These are phyloP conservation scores for Pongo abelii DNA, from an alignment of 2,113 vertebrate genomes.

Conservation along the genomic window DNA sequence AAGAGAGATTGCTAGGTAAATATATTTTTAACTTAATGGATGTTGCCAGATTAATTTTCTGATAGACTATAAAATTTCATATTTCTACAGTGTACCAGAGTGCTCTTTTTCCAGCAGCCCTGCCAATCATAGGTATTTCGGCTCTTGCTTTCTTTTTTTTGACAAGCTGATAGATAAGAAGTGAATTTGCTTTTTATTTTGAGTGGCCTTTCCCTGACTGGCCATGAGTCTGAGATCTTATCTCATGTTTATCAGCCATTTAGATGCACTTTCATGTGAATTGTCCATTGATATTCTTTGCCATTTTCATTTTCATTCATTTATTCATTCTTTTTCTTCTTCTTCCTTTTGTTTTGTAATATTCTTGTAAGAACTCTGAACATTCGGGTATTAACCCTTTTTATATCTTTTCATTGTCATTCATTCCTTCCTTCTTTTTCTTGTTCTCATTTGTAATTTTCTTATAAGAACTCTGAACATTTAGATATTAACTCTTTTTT, in stretches of 20 bases:
- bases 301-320: not conserved
- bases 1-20: not conserved
- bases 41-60: not conserved
- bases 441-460: not conserved
- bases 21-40: not conserved
- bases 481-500: not conserved
- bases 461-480: not conserved
- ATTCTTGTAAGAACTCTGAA: not conserved
- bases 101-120: not conserved
- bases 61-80: not conserved
- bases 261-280: not conserved
- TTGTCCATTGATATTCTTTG: not conserved
- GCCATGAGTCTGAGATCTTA: not conserved
- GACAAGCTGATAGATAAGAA: not conserved
- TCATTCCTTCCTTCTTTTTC: not conserved
- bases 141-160: not conserved
- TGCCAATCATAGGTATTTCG: not conserved
- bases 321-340: not conserved
- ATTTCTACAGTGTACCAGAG: not conserved
- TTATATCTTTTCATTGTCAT: not conserved
- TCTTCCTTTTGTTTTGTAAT: not conserved
- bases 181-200: not conserved
- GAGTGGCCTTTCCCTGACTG: not conserved
- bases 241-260: not conserved
- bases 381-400: not conserved